These are phyloP conservation scores for Chunga burmeisteri DNA, from an alignment of 2,113 vertebrate genomes.

Conservation along the genomic window DNA sequence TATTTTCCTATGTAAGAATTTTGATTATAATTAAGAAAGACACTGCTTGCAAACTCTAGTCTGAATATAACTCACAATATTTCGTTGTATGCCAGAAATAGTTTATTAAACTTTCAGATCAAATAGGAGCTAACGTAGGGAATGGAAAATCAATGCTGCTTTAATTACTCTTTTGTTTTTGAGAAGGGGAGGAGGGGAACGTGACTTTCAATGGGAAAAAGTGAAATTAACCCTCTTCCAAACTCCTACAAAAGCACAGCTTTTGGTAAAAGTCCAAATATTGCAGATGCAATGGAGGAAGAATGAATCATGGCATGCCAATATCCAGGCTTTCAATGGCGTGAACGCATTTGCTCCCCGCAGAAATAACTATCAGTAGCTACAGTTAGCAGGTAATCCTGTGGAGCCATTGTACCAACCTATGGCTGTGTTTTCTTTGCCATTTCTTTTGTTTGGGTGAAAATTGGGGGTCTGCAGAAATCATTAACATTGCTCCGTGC, in stretches of 20 bases:
- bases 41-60: constrained; percentile 37
- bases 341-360: accelerated
- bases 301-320: accelerated
- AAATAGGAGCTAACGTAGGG: background rate
- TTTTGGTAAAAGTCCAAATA: background rate
- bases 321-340: background rate
- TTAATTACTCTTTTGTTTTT: constrained; percentile 39
- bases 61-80: constrained; percentile 54
- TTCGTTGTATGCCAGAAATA: constrained; percentile 62
- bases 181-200: background rate
- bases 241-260: background rate
- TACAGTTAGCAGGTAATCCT: accelerated
- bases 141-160: constrained; percentile 43
- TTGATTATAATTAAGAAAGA: constrained; percentile 60
- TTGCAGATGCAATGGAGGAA: background rate
- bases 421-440: accelerated
- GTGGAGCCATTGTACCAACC: background rate
- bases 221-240: background rate
- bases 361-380: background rate
- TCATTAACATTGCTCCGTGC: accelerated
- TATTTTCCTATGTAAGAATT: background rate
- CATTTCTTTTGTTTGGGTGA: background rate
- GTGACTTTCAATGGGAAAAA: background rate
- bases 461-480: background rate
- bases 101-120: constrained; percentile 58